A percentile compares a stretch with the other conserved stretches of the same genome.
These are phyloP conservation scores for Dicyrtomina minuta DNA, from an alignment of 2,888 invertebrate genomes.

Conservation along the genomic window DNA sequence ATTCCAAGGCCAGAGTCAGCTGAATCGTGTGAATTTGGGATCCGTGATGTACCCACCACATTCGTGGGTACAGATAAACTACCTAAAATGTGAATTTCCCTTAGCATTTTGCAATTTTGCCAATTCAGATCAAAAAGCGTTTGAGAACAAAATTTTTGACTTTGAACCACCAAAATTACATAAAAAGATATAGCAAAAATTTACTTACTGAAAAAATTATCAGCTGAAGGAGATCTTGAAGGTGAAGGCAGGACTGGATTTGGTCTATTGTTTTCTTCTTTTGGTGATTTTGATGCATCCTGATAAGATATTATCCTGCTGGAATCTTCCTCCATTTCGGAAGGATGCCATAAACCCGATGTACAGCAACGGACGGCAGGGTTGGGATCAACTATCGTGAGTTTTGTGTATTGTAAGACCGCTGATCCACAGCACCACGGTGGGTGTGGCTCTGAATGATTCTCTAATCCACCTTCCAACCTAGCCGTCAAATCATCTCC, in stretches of 20 bases:
- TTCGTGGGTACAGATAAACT: conserved; percentile 18
- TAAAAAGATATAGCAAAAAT: not conserved
- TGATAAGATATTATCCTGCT: conserved; percentile 34
- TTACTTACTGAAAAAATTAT: conserved; percentile 29
- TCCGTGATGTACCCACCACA: conserved; percentile 12
- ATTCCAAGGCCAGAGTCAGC: conserved; percentile 25
- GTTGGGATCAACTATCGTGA: conserved; percentile 26
- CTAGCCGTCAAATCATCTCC: not conserved
- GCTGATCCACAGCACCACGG: conserved; percentile 30
- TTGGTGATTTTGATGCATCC: conserved; percentile 28
- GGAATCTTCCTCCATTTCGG: conserved; percentile 39
- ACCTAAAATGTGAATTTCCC: conserved; percentile 16
- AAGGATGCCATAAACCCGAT: conserved; percentile 25
- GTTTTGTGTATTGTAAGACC: conserved; percentile 23
- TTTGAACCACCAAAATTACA: not conserved
- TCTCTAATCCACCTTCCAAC: not conserved
- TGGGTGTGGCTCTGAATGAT: conserved; percentile 25
- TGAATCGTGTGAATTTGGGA: conserved; percentile 30
- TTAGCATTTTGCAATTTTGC: too few relatives aligned
- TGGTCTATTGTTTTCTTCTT: conserved; percentile 28
- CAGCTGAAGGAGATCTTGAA: conserved; percentile 33
- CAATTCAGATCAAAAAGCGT: not conserved
- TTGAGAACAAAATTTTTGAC: not conserved
- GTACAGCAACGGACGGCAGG: conserved; percentile 35
- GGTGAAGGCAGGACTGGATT: conserved; percentile 33